Evolutionary conservation across 1,140 invertebrate species (phyloP), one percentile per base, ranked within the genome.

Genomic region (Antheraea mylitta): DNA sequence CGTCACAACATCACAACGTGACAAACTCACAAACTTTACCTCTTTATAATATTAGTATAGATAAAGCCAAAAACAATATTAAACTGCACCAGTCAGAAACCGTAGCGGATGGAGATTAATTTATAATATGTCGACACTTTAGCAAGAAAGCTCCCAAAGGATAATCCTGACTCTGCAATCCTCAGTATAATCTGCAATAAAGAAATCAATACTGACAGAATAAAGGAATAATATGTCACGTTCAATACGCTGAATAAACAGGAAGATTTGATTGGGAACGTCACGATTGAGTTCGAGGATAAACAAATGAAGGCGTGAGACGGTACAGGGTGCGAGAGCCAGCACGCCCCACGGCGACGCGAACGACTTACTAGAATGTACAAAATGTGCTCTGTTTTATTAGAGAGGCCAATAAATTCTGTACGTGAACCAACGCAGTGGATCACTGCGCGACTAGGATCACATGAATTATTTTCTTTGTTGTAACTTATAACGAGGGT

Each of bases 301-400:
- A 72, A 72, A 76, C 71, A 76, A 61, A 61, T 36, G 60, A 36
- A 22, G 16, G 30, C 9, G 60, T 61, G 30, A 8, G 30, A 8
- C 30, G 9, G n/a, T 22, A 13, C 60, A 61, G 60, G 60, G 19
- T 30, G 60, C 5, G 19, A 61, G 13, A 30, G 19, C 18, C 60
- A 36, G 60, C 18, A 22, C 19, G 18, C 19, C 60, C 60, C 30
- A 36, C 9, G 60, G 13, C 22, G 18, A 7, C 30, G 30, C 19
- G 18, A 18, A 53, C 45, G 45, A n/a, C 45, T 53, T 53, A 37
- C 76, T 70, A 36, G 71, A 77, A 80, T 80, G 79, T 75, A 80
- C 70, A 80, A 77, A 81, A 81, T 81, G 82, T 84, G 77, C 85
- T 80, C 83, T 84, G 80, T 85, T 82, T 83, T 85, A 88, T 87